Conservation (phyloP, 2,797 vertebrate genomes). For the Cheirogaleus major region DNA sequence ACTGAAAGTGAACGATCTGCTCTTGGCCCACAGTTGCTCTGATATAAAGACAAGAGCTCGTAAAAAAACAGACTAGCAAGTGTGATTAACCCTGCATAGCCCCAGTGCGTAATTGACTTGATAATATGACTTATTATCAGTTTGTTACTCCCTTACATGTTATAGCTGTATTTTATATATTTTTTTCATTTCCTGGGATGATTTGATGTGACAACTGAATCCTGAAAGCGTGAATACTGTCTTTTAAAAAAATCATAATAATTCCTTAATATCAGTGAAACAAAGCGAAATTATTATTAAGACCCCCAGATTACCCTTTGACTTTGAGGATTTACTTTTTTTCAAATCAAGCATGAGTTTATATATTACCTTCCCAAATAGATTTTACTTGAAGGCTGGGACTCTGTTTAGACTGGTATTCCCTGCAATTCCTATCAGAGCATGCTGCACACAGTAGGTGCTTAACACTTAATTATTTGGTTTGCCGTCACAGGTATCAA, state of each 20-base stretch:
- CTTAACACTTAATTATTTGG: slow-evolving; percentile 16
- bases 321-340: not conserved
- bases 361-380: not conserved
- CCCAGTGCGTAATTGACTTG: not conserved
- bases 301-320: not conserved
- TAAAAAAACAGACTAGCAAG: not conserved
- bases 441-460: not conserved
- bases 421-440: not conserved
- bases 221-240: not conserved
- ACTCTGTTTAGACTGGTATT: not conserved
- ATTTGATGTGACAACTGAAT: not conserved
- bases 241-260: not conserved
- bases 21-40: not conserved
- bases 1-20: not conserved
- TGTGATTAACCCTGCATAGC: not conserved
- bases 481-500: not conserved
- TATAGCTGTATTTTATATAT: not conserved
- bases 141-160: not conserved
- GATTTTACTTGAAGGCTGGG: not conserved
- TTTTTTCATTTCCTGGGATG: not conserved
- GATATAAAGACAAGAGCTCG: not conserved
- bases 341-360: not conserved
- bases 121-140: not conserved
- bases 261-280: not conserved
- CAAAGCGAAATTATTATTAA: not conserved